Percentiles rank a stretch among this genome's conserved stretches.
phyloP scores from a whole-genome alignment of 92 coral and sea anemone genomes.

The Heliopora coerulea region DNA sequence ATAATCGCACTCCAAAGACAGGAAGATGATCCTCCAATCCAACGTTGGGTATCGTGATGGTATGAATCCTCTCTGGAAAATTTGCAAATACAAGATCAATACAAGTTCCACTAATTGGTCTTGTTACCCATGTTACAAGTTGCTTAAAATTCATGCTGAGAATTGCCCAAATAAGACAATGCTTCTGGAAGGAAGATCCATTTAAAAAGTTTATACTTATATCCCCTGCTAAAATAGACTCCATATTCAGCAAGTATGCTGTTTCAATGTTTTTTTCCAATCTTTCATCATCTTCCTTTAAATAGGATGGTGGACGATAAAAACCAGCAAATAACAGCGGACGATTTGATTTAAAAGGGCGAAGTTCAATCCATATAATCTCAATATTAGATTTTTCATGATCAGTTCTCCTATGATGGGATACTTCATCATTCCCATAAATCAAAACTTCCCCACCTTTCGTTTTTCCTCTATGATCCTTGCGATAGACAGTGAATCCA shows the following conservation, averaged over 20 bases:
- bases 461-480: too few relatives aligned
- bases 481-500: too few relatives aligned
- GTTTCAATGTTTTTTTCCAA: constrained; percentile 45
- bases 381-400: too few relatives aligned
- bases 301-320: constrained; percentile 48
- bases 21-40: constrained; percentile 50
- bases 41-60: constrained; percentile 36
- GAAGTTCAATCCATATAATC: too few relatives aligned
- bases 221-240: constrained; percentile 39
- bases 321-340: constrained; percentile 22
- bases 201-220: constrained; percentile 4
- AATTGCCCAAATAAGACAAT: constrained; percentile 30
- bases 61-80: constrained; percentile 39
- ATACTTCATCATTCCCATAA: too few relatives aligned
- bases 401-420: too few relatives aligned
- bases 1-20: too few relatives aligned
- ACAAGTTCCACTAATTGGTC: constrained; percentile 53
- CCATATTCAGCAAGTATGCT: constrained; percentile 21
- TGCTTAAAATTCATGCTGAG: constrained; percentile 44
- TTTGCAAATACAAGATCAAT: constrained; percentile 11
- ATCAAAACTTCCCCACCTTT: too few relatives aligned
- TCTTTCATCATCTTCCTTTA: constrained; percentile 46
- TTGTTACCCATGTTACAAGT: constrained; percentile 39
- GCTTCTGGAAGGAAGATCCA: too few relatives aligned
- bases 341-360: constrained; percentile 43